phyloP scores from a whole-genome alignment of 35 echinoderm and acorn worm species.

The Strongylocentrotus purpuratus region DNA sequence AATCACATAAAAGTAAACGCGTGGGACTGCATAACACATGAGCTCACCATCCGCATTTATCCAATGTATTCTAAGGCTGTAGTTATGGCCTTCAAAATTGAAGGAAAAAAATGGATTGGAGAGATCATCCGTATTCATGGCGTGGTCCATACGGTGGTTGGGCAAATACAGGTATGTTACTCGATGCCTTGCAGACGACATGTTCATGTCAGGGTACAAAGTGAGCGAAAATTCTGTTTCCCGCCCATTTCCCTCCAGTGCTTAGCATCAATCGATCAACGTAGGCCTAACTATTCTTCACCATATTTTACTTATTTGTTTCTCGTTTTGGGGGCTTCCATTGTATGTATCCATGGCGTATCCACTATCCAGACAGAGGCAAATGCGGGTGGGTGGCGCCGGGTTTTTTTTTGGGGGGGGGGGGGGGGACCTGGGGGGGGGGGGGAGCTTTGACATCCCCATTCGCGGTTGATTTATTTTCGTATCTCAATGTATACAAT shows the following conservation, averaged over 20 bases:
- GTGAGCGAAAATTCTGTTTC: background rate
- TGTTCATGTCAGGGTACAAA: background rate
- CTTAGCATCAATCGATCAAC: background rate
- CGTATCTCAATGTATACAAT: too few relatives aligned
- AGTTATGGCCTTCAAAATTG: background rate
- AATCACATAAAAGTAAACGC: background rate
- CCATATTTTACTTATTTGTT: background rate
- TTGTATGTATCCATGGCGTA: background rate
- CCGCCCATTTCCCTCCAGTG: background rate
- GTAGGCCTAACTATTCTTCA: background rate
- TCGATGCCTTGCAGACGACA: background rate
- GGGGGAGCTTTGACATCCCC: too few relatives aligned
- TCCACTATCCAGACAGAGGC: background rate
- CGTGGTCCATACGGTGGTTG: background rate
- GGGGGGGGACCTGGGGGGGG: too few relatives aligned
- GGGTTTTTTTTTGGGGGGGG: too few relatives aligned
- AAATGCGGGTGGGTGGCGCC: background rate
- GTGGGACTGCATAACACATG: slow-evolving; percentile 6
- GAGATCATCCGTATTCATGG: background rate
- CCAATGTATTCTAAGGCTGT: background rate
- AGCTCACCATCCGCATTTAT: background rate
- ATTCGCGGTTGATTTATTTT: too few relatives aligned
- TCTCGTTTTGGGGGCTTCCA: background rate
- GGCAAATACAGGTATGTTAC: background rate
- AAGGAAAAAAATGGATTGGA: background rate